phyloP scores from a whole-genome alignment of 64 coral and sea anemone genomes.

The Stichodactyla mertensii region DNA sequence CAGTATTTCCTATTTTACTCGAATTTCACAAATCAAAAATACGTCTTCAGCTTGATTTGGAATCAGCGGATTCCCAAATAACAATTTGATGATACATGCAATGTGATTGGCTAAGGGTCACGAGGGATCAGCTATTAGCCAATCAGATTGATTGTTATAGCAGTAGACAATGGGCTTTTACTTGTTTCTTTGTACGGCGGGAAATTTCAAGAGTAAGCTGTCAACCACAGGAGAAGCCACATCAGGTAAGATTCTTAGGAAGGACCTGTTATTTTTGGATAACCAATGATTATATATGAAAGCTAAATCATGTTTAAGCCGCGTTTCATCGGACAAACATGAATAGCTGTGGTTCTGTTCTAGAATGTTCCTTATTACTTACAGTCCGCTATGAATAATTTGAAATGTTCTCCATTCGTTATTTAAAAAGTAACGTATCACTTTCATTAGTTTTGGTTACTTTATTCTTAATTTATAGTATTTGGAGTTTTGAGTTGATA shows the following conservation, averaged over 20 bases:
- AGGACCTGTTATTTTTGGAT: not conserved
- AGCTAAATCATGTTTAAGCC: not conserved
- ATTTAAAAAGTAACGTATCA: too few species aligned
- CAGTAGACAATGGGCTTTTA: not conserved
- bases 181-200: not conserved
- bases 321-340: not conserved
- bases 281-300: not conserved
- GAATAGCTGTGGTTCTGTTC: too few species aligned
- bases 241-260: not conserved
- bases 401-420: too few species aligned
- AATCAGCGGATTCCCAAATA: constrained; percentile 13
- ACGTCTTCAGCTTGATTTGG: not conserved
- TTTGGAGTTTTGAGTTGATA: too few species aligned
- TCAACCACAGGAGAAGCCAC: not conserved
- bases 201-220: constrained; percentile 9
- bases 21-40: not conserved
- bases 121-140: not conserved
- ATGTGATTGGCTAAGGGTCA: constrained; percentile 9
- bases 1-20: not conserved
- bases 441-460: too few species aligned
- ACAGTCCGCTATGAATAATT: too few species aligned
- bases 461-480: too few species aligned
- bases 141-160: not conserved
- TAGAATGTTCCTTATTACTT: too few species aligned
- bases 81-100: not conserved